Base-by-base conservation (phyloP, 2,113 vertebrate species). In the Melanocharis versteri region DNA sequence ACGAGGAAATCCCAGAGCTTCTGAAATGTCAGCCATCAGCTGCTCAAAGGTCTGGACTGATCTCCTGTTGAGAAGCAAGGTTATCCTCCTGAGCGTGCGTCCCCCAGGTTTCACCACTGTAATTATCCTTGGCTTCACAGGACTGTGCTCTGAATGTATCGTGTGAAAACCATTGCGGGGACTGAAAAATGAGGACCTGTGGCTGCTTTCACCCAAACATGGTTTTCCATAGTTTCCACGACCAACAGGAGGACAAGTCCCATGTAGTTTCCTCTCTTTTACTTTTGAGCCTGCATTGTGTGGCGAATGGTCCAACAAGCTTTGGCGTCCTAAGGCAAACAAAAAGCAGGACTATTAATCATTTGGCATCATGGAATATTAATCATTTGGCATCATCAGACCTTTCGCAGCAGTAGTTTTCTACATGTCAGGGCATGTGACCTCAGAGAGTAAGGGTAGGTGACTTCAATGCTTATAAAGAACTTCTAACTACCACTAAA, bases 11-110 rank as follows among this genome's bases (percentile, higher is more conserved):
- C 99, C 99, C 97, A 99, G 81, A 26, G 99, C 99, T 97, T 99
- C 99, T 0, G 99, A 99, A 87, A 99, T 98, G 87, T 99, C 99
- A 8, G 98, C 97, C 64, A 99, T 68, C 77, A 99, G 98, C 87
- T 99, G 99, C 81, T 99, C 99, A 53, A 99, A 99, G 6, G 98
- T 99, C 97, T 99, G 98, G 57, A 99, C 98, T 0, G 98, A 99
- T 33, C 98, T 98, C n/a, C 98, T 98, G 94, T 99, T 99, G 72
- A 99, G 98, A 58, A 99, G 98, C 89, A 99, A 94, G 2, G 98
- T 98, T 95, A 99, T 98, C 97, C 99, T 99, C 37, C 98, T 96
- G 24, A 98, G 96, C 0, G 97, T 97, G 61, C 97, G 98, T 10
- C 97, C 97, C 1, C 98, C 98, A 1, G 98, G 98, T 37, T 98